These are phyloP conservation scores for Myotis planiceps DNA, from an alignment of 2,797 vertebrate species.

Conservation along the genomic window DNA sequence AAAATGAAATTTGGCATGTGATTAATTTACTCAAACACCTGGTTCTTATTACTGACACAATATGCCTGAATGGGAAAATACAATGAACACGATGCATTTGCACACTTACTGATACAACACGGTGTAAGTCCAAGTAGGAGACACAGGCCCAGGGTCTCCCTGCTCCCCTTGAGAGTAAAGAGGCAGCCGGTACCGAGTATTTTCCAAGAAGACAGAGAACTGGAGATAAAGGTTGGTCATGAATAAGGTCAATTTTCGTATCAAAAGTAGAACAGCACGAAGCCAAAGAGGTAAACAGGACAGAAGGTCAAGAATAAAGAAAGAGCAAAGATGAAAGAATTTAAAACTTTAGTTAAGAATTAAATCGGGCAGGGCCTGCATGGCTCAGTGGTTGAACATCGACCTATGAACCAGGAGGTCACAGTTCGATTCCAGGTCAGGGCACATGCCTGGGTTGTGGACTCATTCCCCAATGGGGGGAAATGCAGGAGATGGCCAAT, in stretches of 20 bases:
- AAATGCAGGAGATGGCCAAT: too few species aligned
- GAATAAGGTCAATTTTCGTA: neutral
- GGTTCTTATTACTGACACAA: constrained; percentile 37
- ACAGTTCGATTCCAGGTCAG: too few species aligned
- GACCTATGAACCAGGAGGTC: too few species aligned
- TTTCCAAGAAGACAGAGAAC: neutral
- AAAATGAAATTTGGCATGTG: constrained; percentile 55
- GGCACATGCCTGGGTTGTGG: too few species aligned
- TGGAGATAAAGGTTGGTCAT: neutral
- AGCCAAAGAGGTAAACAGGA: neutral
- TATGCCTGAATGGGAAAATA: neutral
- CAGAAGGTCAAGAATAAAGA: neutral
- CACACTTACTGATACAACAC: neutral
- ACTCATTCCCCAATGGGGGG: too few species aligned
- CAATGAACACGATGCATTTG: neutral
- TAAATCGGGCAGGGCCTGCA: neutral
- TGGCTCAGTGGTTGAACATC: too few species aligned
- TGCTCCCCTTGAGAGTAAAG: neutral
- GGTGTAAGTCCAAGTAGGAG: neutral
- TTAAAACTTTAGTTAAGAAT: neutral
- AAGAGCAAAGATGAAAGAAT: neutral
- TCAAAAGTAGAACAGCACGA: neutral
- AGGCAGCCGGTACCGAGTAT: neutral
- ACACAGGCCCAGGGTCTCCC: neutral
- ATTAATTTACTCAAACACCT: constrained; percentile 40